phyloP scores from a whole-genome alignment of 2,113 vertebrate species.

The Cichladusa arquata region DNA sequence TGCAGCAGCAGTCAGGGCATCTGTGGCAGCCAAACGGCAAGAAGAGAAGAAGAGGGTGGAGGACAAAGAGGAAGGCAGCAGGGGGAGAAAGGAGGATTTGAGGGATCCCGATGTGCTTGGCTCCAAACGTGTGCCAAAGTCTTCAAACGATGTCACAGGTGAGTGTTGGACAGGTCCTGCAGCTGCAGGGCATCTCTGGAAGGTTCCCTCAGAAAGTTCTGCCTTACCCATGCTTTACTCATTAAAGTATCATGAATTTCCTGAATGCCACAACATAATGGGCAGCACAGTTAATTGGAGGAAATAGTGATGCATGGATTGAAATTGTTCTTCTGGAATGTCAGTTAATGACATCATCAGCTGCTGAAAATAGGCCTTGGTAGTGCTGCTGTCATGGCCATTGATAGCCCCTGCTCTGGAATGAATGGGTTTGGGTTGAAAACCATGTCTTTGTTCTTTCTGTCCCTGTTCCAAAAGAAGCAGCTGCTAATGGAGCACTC shows the following conservation, averaged over 20 bases:
- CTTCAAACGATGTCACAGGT: conserved; percentile 78
- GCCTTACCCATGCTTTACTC: background rate
- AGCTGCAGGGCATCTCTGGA: background rate
- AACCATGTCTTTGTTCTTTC: background rate
- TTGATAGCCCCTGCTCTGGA: background rate
- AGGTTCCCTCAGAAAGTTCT: background rate
- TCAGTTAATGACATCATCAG: background rate
- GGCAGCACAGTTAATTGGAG: background rate
- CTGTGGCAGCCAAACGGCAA: conserved; percentile 79
- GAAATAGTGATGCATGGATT: background rate
- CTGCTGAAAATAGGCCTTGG: background rate
- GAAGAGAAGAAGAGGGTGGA: conserved; percentile 77
- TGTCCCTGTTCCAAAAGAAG: conserved; percentile 65
- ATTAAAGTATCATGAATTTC: background rate
- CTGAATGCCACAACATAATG: background rate
- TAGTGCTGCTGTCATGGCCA: background rate
- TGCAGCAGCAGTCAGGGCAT: conserved; percentile 87
- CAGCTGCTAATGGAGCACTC: conserved; percentile 67
- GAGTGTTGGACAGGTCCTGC: background rate
- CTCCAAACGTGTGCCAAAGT: conserved; percentile 65
- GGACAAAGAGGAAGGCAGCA: conserved; percentile 75
- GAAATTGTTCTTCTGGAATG: background rate
- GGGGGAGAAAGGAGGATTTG: conserved; percentile 77
- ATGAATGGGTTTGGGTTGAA: background rate
- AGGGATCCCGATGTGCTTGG: conserved; percentile 65